phyloP scores from a whole-genome alignment of 2,797 vertebrate species.

The Dromococcyx pavoninus region DNA sequence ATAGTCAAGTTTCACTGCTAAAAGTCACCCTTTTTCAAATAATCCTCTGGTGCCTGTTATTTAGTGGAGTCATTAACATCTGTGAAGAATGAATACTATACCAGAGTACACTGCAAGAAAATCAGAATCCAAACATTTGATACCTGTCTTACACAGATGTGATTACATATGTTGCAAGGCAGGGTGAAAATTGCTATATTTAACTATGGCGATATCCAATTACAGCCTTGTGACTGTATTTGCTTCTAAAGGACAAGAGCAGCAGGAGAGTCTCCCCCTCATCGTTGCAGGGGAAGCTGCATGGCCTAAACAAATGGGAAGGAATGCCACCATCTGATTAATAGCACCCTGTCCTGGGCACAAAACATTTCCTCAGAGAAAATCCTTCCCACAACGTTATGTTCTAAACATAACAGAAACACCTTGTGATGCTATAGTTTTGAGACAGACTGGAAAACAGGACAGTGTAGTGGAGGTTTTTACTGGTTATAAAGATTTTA shows the following conservation, averaged over 20 bases:
- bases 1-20: neutral
- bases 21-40: neutral
- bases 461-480: neutral
- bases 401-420: neutral
- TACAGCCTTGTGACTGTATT: neutral
- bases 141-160: neutral
- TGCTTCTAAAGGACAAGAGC: neutral
- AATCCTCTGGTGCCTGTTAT: neutral
- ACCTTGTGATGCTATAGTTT: neutral
- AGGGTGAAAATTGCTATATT: neutral
- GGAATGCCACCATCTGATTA: neutral
- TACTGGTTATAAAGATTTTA: neutral
- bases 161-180: neutral
- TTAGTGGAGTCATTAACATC: neutral
- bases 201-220: neutral
- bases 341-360: neutral
- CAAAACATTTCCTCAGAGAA: neutral
- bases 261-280: neutral
- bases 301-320: accelerated
- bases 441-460: neutral
- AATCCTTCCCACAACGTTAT: neutral
- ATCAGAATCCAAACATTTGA: neutral
- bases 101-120: neutral
- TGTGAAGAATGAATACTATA: neutral
- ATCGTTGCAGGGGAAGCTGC: neutral